Evolutionary conservation across 2,797 vertebrate species (phyloP).

Genomic region (Hippoglossus hippoglossus): DNA sequence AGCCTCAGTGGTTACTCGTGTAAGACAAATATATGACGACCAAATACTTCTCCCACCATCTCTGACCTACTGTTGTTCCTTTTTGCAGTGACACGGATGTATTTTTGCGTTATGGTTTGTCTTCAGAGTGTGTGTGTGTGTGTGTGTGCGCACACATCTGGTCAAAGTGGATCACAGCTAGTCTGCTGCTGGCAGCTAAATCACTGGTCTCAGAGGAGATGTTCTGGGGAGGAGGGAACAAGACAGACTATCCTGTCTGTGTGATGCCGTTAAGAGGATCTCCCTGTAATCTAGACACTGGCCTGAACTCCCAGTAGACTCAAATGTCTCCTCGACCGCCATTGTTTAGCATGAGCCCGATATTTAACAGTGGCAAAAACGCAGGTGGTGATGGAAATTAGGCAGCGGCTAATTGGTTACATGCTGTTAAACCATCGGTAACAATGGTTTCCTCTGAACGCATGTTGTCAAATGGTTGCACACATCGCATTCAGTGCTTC

Average conservation of each 20-base stretch:
- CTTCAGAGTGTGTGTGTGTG: constrained; percentile 23
- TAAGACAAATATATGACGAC: constrained; percentile 56
- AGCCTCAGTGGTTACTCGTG: constrained; percentile 47
- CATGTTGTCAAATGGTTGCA: constrained; percentile 32
- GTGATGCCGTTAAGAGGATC: constrained; percentile 71
- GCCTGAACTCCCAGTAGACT: constrained; percentile 55
- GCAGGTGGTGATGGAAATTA: constrained; percentile 55
- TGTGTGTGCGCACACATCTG: constrained; percentile 44
- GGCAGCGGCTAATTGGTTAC: constrained; percentile 48
- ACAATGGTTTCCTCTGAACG: constrained; percentile 33
- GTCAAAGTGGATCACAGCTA: constrained; percentile 60
- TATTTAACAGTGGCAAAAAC: constrained; percentile 25
- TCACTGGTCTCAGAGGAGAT: constrained; percentile 73
- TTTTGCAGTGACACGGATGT: constrained; percentile 47
- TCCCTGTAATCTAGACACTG: constrained; percentile 69
- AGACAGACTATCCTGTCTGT: constrained; percentile 63
- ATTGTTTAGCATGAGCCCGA: constrained; percentile 20
- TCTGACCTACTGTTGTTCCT: constrained; percentile 46
- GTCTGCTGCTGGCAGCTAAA: constrained; percentile 69
- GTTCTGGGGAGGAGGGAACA: constrained; percentile 65
- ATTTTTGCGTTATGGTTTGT: constrained; percentile 41
- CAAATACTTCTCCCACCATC: constrained; percentile 11
- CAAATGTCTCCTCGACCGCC: constrained; percentile 16
- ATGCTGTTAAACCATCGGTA: constrained; percentile 29
- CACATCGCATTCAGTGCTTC: constrained; percentile 13